A percentile compares a stretch with the other conserved stretches of the same genome.
Conservation (phyloP, 2,797 vertebrate species). For the Carduelis carduelis region DNA sequence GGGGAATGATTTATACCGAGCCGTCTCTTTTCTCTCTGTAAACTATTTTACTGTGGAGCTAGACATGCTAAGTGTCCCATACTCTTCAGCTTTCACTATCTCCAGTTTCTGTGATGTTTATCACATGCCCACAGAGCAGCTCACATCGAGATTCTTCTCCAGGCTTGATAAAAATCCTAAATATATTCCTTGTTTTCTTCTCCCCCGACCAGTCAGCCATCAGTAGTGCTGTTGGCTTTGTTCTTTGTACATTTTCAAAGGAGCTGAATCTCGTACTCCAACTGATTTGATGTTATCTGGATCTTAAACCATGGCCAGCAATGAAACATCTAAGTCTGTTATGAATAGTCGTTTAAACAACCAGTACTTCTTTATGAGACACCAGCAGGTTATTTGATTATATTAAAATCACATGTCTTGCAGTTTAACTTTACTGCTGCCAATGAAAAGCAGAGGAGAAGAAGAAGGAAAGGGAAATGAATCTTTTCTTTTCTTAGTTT, state of each 20-base stretch:
- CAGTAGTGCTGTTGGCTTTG: slow-evolving; percentile 5
- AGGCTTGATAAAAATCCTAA: slow-evolving; percentile 47
- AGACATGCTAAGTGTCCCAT: not conserved
- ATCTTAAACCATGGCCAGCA: slow-evolving; percentile 33
- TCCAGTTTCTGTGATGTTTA: slow-evolving; percentile 38
- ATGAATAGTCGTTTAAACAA: slow-evolving; percentile 33
- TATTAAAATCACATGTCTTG: slow-evolving; percentile 55
- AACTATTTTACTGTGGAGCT: not conserved
- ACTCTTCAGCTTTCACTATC: slow-evolving; percentile 2
- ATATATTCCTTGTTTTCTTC: not conserved
- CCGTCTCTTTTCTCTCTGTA: not conserved
- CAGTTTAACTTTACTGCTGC: slow-evolving; percentile 52
- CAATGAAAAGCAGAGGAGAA: slow-evolving; percentile 47
- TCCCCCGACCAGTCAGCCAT: slow-evolving; percentile 8
- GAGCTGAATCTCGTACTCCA: not conserved
- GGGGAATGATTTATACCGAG: slow-evolving; percentile 20
- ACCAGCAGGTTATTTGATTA: slow-evolving; percentile 65
- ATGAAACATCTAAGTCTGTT: slow-evolving; percentile 43
- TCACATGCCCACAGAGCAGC: not conserved
- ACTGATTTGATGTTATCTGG: slow-evolving; percentile 45
- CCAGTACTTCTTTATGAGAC: slow-evolving; percentile 52
- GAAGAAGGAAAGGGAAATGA: slow-evolving; percentile 35
- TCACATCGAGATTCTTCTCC: not conserved
- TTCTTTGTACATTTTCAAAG: slow-evolving; percentile 38
- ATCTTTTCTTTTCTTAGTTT: slow-evolving; percentile 19